Evolutionary conservation across 1,140 invertebrate species (phyloP).

Genomic region (Platyscapa corneri): DNA sequence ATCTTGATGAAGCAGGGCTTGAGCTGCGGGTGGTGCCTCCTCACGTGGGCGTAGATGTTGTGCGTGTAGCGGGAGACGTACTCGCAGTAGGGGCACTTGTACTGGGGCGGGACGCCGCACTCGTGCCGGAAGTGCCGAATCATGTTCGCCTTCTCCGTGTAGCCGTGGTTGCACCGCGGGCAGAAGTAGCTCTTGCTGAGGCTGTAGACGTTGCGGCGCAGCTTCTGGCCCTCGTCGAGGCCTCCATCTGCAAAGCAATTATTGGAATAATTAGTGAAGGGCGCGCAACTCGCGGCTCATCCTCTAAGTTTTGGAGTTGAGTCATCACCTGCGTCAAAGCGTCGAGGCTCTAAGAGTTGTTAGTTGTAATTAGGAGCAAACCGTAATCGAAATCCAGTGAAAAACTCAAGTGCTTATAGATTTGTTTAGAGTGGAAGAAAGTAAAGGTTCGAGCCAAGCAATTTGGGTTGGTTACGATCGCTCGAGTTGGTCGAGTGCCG

Average conservation of each 20-base stretch:
- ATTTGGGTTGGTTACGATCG: no score
- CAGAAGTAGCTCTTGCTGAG: conserved; percentile 54
- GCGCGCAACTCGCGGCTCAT: no score
- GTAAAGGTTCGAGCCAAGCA: no score
- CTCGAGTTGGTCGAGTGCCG: no score
- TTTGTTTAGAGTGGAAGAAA: not conserved
- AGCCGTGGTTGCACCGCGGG: conserved; percentile 62
- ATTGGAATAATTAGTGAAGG: not conserved
- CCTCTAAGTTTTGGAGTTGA: not conserved
- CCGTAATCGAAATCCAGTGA: not conserved
- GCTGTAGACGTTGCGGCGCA: not conserved
- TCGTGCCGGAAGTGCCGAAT: conserved; percentile 75
- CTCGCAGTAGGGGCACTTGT: conserved; percentile 74
- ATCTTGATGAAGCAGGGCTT: conserved; percentile 18
- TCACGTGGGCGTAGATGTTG: conserved; percentile 66
- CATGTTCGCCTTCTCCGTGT: conserved; percentile 74
- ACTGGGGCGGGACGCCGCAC: conserved; percentile 76
- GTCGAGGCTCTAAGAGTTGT: not conserved
- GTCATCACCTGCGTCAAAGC: not conserved
- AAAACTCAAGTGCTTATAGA: not conserved
- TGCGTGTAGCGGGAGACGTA: conserved; percentile 68
- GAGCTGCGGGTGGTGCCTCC: conserved; percentile 58
- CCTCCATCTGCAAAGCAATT: not conserved
- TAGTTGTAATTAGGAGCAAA: not conserved
- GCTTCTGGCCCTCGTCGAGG: not conserved